Conservation (phyloP, 2,113 vertebrate species). For the Anolis sagrei region DNA sequence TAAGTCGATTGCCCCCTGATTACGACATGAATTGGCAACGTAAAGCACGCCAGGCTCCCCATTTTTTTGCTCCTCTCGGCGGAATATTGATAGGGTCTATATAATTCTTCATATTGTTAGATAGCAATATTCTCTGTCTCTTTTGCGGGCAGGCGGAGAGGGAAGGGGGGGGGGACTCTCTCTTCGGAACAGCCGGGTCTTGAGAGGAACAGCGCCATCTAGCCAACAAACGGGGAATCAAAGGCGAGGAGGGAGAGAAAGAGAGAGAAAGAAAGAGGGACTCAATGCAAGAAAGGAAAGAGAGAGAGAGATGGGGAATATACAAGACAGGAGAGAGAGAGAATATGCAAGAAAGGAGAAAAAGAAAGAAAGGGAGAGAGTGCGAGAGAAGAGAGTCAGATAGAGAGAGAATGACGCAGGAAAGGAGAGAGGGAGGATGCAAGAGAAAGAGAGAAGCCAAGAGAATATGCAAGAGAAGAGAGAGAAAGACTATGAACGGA, state of each 20-base stretch:
- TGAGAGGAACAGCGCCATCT: conserved; percentile 94
- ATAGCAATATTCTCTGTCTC: not conserved
- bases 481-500: no score
- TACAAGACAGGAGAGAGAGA: no score
- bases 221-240: conserved; percentile 88
- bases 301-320: no score
- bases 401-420: no score
- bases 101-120: not conserved
- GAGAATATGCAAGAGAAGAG: no score
- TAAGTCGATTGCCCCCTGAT: conserved; percentile 27
- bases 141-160: no score
- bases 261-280: not conserved
- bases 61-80: conserved; percentile 8
- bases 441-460: no score
- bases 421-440: no score
- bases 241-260: conserved; percentile 43
- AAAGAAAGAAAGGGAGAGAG: not conserved
- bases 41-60: not conserved
- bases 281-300: not conserved
- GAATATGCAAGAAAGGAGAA: no score
- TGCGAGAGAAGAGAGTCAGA: no score
- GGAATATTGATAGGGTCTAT: not conserved
- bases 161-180: conserved; percentile 11
- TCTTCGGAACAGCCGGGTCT: conserved; percentile 69
- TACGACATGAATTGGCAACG: conserved; percentile 5